Evolutionary conservation across 1,140 invertebrate species (phyloP), one percentile per base, ranked within the genome.

Genomic region (Drosophila micromelanica): DNA sequence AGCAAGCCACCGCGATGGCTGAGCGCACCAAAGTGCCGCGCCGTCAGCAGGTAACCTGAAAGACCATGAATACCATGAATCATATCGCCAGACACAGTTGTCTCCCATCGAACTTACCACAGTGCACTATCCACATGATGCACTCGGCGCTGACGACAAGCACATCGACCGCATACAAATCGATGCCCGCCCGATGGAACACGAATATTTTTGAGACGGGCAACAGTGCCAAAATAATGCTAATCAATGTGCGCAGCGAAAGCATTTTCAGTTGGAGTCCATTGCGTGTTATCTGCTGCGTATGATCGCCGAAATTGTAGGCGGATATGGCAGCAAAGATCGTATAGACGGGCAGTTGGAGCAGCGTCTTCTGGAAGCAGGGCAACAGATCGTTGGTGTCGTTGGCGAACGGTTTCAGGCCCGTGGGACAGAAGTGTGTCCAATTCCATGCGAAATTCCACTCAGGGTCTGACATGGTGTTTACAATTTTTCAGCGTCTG

Each of bases 361-460:
- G 93, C 74, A 94, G 95, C 43, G 97, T 89, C 86, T 96, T 94
- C 91, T 97, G 96, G 90, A 97, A 97, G 91, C 97, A 98, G 46
- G 95, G 92, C 73, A 96, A 94, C 76, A 97, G 93, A 92, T 97
- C 96, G 79, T 95, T 94, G 6, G 93, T 94, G n/a, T 92, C 86
- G 13, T 93, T 91, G 86, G 95, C 94, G 93, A 96, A 95, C 1
- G 95, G 93, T 56, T 93, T 92, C 32, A 96, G 92, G 9, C 94
- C 95, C 17, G 93, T 93, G 13, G 94, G 93, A 92, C 96, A 97
- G 70, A 96, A 94, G 70, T 95, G 94, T 43, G 94, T 94, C 96
- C 96, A 96, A 75, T 95, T 94, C 95, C 95, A 96, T 9, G 55
- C 37, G 15, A 77, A 81, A 45, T 76, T 76, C 89, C 84, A 91